phyloP scores from a whole-genome alignment of 2,113 vertebrate genomes.

The Scomber japonicus region DNA sequence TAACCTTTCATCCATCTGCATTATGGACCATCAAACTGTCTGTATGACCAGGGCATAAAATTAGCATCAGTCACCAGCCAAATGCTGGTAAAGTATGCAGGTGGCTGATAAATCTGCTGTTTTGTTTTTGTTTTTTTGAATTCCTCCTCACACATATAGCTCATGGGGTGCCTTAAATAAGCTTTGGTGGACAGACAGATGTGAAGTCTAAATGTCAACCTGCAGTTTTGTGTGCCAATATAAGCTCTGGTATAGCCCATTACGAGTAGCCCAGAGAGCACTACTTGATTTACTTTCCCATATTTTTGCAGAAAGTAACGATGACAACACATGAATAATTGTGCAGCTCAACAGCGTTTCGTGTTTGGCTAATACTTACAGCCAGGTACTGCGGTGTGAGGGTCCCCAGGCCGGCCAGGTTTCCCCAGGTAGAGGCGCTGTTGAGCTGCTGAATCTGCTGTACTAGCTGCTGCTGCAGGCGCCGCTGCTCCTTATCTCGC shows the following conservation, averaged over 20 bases:
- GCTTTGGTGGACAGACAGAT: no score
- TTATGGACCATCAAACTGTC: not conserved
- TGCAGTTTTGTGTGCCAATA: not conserved
- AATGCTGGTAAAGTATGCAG: no score
- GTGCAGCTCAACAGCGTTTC: not conserved
- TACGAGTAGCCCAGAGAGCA: no score
- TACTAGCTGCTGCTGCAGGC: conserved; percentile 95
- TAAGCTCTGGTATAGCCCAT: no score
- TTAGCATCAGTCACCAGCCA: no score
- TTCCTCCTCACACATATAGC: no score
- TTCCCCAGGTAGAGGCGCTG: conserved; percentile 96
- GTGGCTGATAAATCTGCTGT: no score
- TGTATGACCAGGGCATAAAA: not conserved
- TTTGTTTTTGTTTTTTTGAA: no score
- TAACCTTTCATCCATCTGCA: not conserved
- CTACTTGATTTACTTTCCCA: no score
- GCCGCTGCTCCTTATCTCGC: conserved; percentile 97
- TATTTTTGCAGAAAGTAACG: not conserved
- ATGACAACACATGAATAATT: not conserved
- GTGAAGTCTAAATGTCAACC: not conserved
- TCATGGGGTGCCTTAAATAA: no score
- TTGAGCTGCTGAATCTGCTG: conserved; percentile 99
- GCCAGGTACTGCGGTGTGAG: conserved; percentile 96
- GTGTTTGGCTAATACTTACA: conserved; percentile 85
- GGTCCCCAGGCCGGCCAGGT: conserved; percentile 93